Conservation (phyloP, 2,888 invertebrate genomes). For the Aricia artaxerxes region DNA sequence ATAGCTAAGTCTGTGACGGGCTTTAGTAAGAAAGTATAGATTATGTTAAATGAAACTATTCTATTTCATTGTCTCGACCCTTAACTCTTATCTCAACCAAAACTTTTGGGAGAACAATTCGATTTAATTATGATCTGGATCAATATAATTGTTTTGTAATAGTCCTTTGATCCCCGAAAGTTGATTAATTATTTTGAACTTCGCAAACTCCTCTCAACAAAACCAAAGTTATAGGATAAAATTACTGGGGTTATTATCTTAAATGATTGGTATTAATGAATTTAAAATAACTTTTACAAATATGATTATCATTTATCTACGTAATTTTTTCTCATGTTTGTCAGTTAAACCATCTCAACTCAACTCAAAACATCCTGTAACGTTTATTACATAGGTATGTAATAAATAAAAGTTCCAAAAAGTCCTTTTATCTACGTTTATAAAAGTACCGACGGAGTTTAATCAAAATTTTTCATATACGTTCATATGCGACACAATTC, state of each 20-base stretch:
- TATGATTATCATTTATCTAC: too few species aligned
- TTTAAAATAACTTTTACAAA: neutral
- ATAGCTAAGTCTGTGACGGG: too few species aligned
- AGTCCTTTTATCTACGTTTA: neutral
- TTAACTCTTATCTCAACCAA: constrained; percentile 28
- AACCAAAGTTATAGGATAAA: neutral
- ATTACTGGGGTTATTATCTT: neutral
- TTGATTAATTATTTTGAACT: constrained; percentile 48
- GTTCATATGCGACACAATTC: constrained; percentile 23
- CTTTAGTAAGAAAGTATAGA: neutral
- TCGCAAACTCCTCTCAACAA: neutral
- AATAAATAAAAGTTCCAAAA: neutral
- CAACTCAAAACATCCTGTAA: too few species aligned
- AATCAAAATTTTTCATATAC: constrained; percentile 17
- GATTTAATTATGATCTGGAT: constrained; percentile 48
- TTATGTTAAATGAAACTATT: neutral
- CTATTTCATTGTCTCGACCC: neutral
- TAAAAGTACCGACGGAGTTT: neutral
- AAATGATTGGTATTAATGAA: neutral
- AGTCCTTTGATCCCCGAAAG: constrained; percentile 52
- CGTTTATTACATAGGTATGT: neutral
- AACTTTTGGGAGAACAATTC: constrained; percentile 37
- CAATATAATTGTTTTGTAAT: constrained; percentile 51
- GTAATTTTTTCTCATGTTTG: too few species aligned
- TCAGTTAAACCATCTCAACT: too few species aligned